Evolutionary conservation across 2,113 vertebrate genomes (phyloP).

Genomic region (Thalassarche chlororhynchos): DNA sequence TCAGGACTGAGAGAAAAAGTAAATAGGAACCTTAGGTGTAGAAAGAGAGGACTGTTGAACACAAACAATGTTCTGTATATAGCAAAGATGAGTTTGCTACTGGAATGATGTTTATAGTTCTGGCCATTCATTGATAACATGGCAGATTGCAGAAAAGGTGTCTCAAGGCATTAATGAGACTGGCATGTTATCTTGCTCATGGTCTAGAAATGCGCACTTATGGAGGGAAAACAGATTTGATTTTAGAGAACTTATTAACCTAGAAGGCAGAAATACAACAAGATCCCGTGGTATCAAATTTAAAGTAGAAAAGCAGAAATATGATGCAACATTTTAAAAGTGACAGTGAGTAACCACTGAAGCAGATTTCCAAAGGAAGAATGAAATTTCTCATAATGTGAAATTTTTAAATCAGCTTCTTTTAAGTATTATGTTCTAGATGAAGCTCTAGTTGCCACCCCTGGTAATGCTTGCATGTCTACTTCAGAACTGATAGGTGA

Average conservation of each 20-base stretch:
- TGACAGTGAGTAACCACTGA: neutral
- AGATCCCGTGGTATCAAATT: neutral
- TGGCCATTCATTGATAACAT: neutral
- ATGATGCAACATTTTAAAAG: neutral
- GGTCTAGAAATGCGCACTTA: neutral
- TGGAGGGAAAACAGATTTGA: neutral
- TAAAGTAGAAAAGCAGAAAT: neutral
- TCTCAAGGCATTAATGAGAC: neutral
- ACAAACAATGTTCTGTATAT: neutral
- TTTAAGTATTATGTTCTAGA: neutral
- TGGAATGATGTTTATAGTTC: neutral
- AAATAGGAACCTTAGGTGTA: neutral
- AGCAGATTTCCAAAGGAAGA: neutral
- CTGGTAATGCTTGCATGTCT: neutral
- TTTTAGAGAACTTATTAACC: neutral
- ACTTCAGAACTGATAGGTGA: neutral
- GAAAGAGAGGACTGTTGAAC: neutral
- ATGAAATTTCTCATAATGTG: neutral
- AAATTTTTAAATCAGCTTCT: neutral
- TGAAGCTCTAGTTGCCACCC: neutral
- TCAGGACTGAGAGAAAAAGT: neutral
- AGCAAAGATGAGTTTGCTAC: neutral
- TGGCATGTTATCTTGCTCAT: neutral
- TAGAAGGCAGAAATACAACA: neutral
- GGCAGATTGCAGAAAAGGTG: neutral